Conservation (phyloP, 2,888 invertebrate species). For the Pomacea canaliculata region DNA sequence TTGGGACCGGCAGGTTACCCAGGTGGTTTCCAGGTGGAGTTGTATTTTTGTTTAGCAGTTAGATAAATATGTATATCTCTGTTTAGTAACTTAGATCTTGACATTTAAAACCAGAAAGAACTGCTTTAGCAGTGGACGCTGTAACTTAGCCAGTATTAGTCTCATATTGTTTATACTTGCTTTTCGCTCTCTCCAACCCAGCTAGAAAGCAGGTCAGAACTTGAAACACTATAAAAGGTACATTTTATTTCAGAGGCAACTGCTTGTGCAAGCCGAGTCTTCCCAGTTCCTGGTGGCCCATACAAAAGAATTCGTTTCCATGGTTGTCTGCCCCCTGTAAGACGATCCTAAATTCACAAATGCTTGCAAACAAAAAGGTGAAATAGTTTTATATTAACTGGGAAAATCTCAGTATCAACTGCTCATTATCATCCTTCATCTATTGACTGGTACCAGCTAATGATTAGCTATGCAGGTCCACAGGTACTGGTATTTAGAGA, state of each 20-base stretch:
- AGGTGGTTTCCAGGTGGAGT: too few species aligned
- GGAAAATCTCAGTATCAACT: not conserved
- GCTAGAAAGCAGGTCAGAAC: slow-evolving; percentile 73
- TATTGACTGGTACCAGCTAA: too few species aligned
- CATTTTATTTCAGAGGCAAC: slow-evolving; percentile 72
- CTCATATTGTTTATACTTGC: slow-evolving; percentile 59
- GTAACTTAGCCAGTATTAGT: too few species aligned
- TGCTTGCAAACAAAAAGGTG: not conserved
- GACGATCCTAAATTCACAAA: not conserved
- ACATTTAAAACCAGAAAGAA: too few species aligned
- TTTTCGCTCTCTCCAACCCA: slow-evolving; percentile 76
- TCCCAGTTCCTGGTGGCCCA: slow-evolving; percentile 71
- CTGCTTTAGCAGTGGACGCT: too few species aligned
- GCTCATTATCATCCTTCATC: not conserved
- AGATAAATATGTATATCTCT: too few species aligned
- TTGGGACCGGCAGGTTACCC: too few species aligned
- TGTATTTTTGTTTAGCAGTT: too few species aligned
- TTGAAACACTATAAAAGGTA: slow-evolving; percentile 72
- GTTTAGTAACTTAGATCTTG: not conserved
- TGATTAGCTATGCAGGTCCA: too few species aligned
- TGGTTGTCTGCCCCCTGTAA: slow-evolving; percentile 65
- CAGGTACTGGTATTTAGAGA: too few species aligned
- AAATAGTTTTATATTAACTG: not conserved
- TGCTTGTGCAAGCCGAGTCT: slow-evolving; percentile 67
- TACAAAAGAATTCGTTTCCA: slow-evolving; percentile 74